Base-by-base conservation (phyloP, 2,888 invertebrate genomes). In the Timema cristinae region DNA sequence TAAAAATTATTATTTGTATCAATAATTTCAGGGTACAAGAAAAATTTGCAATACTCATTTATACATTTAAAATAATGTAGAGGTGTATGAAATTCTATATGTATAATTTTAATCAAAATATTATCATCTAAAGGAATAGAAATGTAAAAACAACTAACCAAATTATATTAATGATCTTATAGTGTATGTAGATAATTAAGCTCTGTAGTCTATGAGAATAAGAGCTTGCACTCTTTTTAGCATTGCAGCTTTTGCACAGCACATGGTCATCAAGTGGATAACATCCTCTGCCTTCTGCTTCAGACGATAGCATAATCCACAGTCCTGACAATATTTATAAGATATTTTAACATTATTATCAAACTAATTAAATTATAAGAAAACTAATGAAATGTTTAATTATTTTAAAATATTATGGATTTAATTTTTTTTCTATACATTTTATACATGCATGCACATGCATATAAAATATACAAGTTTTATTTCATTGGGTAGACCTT, bases 261-360 rank as follows among this genome's bases (percentile, higher is more conserved):
- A 98, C 94, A 81, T 98, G 98, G 78, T 94, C 94, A 82, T 98
- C 98, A 72, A 99, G 85, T 5, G 98, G 98, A 82, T 98, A 99
- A 82, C 98, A 98, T 7, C 97, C 97, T 68, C 95, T 88, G 0
- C 98, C 98, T 83, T 97, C 97, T 0, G 95, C 92, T 83, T 98
- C 96, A 0, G 97, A 96, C 0, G 97, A 95, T 70, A 98, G 83
- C 68, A 93, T 67, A 97, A 84, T 0, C 94, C 95, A 83, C 98
- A 98, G 83, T 98, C 98, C 90, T 90, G 78, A 66, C 80, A 79
- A 69, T 32, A 32, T 32, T 32, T 32, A 32, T 32, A 32, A 32
- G 32, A 32, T 32, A 32, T 32, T 32, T 32, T 32, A 32, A 32
- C 32, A 32, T 1, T 32, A 4, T 32, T 32, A 32, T 32, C 32